phyloP scores from a whole-genome alignment of 2,888 invertebrate genomes.

The Melinaea menophilus region DNA sequence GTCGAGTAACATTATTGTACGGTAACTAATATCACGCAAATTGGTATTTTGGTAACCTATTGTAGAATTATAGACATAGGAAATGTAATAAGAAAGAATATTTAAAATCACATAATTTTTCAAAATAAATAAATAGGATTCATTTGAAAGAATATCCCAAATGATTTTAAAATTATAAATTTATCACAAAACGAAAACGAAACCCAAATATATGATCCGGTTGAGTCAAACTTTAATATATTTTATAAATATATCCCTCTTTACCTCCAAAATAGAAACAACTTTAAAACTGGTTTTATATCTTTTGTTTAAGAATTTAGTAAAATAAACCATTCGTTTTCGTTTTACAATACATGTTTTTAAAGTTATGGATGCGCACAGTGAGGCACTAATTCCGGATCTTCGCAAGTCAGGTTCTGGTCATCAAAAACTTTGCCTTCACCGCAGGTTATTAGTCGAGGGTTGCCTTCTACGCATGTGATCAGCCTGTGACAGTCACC shows the following conservation, averaged over 20 bases:
- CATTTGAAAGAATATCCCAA: slow-evolving; percentile 52
- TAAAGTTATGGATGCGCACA: slow-evolving; percentile 63
- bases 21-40: slow-evolving; percentile 75
- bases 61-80: slow-evolving; percentile 6
- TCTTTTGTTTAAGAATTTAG: neutral
- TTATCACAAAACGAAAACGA: slow-evolving; percentile 61
- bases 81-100: neutral
- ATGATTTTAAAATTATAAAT: slow-evolving; percentile 41
- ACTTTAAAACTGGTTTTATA: neutral
- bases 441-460: slow-evolving; percentile 91
- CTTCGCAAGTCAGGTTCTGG: slow-evolving; percentile 89
- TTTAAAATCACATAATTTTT: slow-evolving; percentile 14
- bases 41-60: slow-evolving; percentile 30
- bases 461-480: slow-evolving; percentile 94
- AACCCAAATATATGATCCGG: slow-evolving; percentile 5
- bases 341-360: slow-evolving; percentile 47
- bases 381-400: slow-evolving; percentile 80
- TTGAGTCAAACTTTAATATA: neutral
- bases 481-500: slow-evolving; percentile 92
- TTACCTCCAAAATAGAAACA: no score
- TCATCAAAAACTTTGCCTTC: slow-evolving; percentile 93
- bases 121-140: slow-evolving; percentile 50
- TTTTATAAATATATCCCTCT: no score
- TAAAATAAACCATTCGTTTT: slow-evolving; percentile 42
- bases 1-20: slow-evolving; percentile 57